Evolutionary conservation across 2,797 vertebrate genomes (phyloP), one percentile per base, ranked within the genome.

Genomic region (Hypotaenidia philippensis): DNA sequence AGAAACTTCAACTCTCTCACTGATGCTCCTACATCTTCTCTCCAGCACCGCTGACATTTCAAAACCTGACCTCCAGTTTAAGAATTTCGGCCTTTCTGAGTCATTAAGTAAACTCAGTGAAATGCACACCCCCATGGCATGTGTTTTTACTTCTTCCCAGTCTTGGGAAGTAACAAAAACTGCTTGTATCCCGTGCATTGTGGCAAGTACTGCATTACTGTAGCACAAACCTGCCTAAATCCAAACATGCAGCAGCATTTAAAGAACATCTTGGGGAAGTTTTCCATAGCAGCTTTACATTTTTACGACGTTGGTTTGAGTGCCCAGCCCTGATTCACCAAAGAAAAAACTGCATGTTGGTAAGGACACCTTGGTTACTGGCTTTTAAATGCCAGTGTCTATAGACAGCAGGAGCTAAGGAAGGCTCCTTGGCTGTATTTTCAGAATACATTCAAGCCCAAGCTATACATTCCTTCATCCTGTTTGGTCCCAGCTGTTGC

Each of bases 61-160:
- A 50, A 57, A 19, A 8, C 27, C 23, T 81, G 76, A 80, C 79
- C 49, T 91, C 57, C 53, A 87, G 45, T 44, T 66, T 38, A 89
- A 93, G 83, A 60, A 90, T 72, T 87, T 87, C n/a, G 83, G 79
- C 69, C 65, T 90, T 85, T 86, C 82, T 60, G 90, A 94, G 38
- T 75, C 76, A 78, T 44, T 75, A 83, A 65, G 38, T 56, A 85
- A 95, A 60, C 61, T 59, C 32, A 15, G 64, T 78, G 91, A 93
- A 89, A 91, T 6, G 26, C 63, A 55, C 45, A 27, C 75, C 31
- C 31, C n/a, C 27, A 16, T 0, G 0, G 55, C 68, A 79, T 29
- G 47, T 60, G 53, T 26, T 94, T 74, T 81, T 38, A 71, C 41
- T 91, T 78, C 75, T 89, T 64, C 81, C 60, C 10, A 8, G 64